Percentiles rank a stretch among this genome's conserved stretches.
Evolutionary conservation across 2,113 vertebrate species (phyloP).

Genomic region (Ahaetulla prasina): DNA sequence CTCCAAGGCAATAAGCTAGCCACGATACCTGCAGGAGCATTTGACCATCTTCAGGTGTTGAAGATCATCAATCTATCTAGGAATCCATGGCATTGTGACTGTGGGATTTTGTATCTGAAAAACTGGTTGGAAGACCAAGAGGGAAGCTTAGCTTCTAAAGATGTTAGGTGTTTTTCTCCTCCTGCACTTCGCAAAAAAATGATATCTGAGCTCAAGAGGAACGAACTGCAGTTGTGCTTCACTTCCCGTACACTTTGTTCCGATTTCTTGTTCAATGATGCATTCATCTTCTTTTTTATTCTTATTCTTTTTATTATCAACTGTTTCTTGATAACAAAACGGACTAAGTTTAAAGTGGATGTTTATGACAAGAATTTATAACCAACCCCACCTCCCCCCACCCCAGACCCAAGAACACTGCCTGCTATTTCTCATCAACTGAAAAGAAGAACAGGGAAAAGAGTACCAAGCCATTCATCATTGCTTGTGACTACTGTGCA

Average conservation of each 20-base stretch:
- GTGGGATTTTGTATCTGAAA: constrained; percentile 70
- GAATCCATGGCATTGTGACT: constrained; percentile 78
- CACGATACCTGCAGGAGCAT: constrained; percentile 62
- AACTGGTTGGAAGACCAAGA: constrained; percentile 69
- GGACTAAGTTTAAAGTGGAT: constrained; percentile 56
- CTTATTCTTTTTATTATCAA: constrained; percentile 63
- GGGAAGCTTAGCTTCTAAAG: constrained; percentile 6
- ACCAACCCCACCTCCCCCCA: background rate
- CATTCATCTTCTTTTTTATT: constrained; percentile 34
- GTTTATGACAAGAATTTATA: constrained; percentile 50
- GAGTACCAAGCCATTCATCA: background rate
- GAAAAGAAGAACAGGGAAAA: constrained; percentile 9
- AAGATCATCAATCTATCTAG: constrained; percentile 61
- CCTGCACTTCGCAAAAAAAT: constrained; percentile 50
- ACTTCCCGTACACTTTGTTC: constrained; percentile 34
- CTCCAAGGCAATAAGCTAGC: constrained; percentile 67
- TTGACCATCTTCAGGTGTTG: constrained; percentile 65
- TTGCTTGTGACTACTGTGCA: background rate
- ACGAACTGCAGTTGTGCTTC: constrained; percentile 59
- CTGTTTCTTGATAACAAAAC: constrained; percentile 60
- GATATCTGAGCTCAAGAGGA: constrained; percentile 59
- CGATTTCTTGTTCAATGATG: constrained; percentile 25
- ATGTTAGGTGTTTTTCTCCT: constrained; percentile 65
- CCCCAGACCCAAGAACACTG: background rate
- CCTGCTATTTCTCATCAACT: background rate